A percentile compares a stretch with the other conserved stretches of the same genome.
These are phyloP conservation scores for Orchestes rusci DNA, from an alignment of 2,888 invertebrate species.

Conservation along the genomic window DNA sequence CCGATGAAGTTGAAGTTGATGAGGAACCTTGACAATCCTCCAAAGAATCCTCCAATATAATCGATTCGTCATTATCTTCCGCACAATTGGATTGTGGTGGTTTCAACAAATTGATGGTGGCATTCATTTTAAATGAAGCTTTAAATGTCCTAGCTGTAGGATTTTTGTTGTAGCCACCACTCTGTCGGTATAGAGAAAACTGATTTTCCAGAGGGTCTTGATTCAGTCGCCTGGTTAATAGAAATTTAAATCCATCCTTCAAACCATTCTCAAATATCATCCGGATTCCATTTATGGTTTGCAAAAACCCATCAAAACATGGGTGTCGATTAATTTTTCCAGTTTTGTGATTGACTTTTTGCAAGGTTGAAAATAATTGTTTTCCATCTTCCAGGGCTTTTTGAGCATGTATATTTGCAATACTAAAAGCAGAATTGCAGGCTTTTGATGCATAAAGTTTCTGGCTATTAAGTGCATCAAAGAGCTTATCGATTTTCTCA, in stretches of 20 bases:
- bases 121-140: no score
- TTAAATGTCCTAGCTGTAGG: slow-evolving; percentile 1
- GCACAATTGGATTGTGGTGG: no score
- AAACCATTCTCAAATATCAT: slow-evolving; percentile 2
- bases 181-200: slow-evolving; percentile 17
- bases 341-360: no score
- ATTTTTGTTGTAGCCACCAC: slow-evolving; percentile 5
- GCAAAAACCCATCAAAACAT: slow-evolving; percentile 16
- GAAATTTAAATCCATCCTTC: background rate
- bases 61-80: no score
- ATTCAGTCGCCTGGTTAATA: slow-evolving; percentile 19
- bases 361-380: no score
- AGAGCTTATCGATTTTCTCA: slow-evolving; percentile 1
- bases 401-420: no score
- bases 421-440: background rate
- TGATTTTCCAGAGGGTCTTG: slow-evolving; percentile 22
- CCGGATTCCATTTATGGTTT: slow-evolving; percentile 14
- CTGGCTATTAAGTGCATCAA: slow-evolving; percentile 10
- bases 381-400: no score
- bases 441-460: background rate
- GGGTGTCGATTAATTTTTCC: slow-evolving; percentile 12
- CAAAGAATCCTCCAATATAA: no score
- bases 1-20: no score
- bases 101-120: no score
- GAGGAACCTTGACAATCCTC: no score